These are phyloP conservation scores for Alligator sinensis DNA, from an alignment of 2,113 vertebrate genomes.

Conservation along the genomic window DNA sequence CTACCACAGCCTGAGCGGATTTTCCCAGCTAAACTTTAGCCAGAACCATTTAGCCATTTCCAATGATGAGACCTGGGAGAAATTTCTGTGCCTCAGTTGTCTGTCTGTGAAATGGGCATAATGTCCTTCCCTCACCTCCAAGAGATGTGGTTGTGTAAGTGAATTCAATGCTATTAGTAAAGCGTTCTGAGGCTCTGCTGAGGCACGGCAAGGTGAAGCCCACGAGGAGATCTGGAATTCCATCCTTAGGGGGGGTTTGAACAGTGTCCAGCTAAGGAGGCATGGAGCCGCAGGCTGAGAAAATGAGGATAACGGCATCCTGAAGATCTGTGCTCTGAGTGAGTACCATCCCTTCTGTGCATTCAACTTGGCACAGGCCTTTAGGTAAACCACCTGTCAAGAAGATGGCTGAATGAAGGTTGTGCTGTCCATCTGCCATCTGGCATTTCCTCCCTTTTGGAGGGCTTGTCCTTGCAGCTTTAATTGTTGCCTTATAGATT, in stretches of 20 bases:
- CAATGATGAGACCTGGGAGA: too few species aligned
- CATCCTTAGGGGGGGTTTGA: slow-evolving; percentile 38
- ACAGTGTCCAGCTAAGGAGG: slow-evolving; percentile 40
- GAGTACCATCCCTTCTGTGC: background rate
- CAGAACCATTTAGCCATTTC: too few species aligned
- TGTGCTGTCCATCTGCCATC: background rate
- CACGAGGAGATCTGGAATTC: slow-evolving; percentile 57
- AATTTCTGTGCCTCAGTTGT: too few species aligned
- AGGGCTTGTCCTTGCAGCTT: slow-evolving; percentile 43
- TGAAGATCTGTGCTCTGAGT: background rate
- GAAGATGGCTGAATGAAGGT: background rate
- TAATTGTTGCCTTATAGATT: background rate
- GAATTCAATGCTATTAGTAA: background rate
- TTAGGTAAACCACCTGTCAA: background rate
- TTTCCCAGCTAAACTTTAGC: too few species aligned
- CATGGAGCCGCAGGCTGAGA: background rate
- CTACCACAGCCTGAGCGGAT: background rate
- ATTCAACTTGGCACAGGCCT: background rate
- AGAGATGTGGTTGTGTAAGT: background rate
- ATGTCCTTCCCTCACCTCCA: background rate
- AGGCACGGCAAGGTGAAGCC: slow-evolving; percentile 38
- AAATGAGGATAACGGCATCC: slow-evolving; percentile 9
- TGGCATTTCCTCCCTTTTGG: slow-evolving; percentile 48
- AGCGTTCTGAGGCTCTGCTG: slow-evolving; percentile 22
- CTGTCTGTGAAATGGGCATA: background rate